Conservation (phyloP, 2,113 vertebrate species). For the Boleophthalmus pectinirostris region DNA sequence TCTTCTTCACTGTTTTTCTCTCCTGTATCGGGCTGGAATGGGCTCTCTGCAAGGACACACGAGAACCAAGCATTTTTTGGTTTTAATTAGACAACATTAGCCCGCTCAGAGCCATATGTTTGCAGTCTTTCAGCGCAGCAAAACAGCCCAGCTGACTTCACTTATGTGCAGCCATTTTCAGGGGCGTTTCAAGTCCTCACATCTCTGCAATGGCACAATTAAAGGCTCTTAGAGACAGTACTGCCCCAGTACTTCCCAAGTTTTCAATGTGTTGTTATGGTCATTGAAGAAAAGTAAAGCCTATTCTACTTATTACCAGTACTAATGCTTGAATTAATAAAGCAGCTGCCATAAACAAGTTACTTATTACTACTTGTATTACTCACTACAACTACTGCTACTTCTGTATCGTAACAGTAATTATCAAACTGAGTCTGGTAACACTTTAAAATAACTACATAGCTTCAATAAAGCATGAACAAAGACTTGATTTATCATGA, state of each 20-base stretch:
- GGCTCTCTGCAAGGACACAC: slow-evolving; percentile 22
- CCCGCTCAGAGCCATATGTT: not conserved
- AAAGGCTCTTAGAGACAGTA: not conserved
- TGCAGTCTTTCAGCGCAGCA: not conserved
- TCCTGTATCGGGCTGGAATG: slow-evolving; percentile 9
- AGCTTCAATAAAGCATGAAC: too few species aligned
- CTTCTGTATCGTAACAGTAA: not conserved
- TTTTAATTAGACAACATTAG: slow-evolving; percentile 18
- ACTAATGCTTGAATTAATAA: not conserved
- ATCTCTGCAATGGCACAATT: slow-evolving; percentile 12
- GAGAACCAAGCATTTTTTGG: slow-evolving; percentile 4
- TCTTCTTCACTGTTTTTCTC: not conserved
- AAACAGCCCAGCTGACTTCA: slow-evolving; percentile 27
- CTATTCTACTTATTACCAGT: not conserved
- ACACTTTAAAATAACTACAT: too few species aligned
- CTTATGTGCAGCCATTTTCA: not conserved
- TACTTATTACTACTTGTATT: not conserved
- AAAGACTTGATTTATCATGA: too few species aligned
- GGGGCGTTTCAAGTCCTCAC: not conserved
- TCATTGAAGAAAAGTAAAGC: not conserved
- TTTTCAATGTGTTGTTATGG: not conserved
- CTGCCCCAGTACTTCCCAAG: not conserved
- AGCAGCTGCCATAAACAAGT: not conserved
- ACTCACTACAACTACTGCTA: not conserved
- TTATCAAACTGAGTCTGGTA: too few species aligned